Percentiles rank a stretch among this genome's conserved stretches.
Evolutionary conservation across 1,140 invertebrate species (phyloP).

Genomic region (Halesus radiatus): DNA sequence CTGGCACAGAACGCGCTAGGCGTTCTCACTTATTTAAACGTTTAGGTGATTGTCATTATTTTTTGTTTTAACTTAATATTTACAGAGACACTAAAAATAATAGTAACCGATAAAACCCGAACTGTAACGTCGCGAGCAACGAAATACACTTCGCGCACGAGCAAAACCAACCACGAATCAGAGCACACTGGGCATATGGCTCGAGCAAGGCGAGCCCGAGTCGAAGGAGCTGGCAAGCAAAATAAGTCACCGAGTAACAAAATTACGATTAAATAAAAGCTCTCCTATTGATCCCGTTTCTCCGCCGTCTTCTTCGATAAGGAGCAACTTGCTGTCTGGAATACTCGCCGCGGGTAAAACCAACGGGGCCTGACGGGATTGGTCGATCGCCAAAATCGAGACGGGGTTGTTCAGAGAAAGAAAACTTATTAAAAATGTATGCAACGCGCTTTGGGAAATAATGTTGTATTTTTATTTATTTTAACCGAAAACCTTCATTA

Average conservation of each 20-base stretch:
- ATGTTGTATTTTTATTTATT: background rate
- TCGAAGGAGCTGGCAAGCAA: background rate
- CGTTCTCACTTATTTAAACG: slow-evolving; percentile 47
- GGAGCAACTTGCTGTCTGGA: background rate
- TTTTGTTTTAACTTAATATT: slow-evolving; percentile 46
- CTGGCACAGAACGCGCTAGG: slow-evolving; percentile 49
- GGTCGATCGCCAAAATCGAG: slow-evolving; percentile 55
- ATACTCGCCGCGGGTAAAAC: background rate
- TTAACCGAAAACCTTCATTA: background rate
- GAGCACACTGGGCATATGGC: slow-evolving; percentile 23
- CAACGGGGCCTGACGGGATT: slow-evolving; percentile 43
- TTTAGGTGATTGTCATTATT: slow-evolving; percentile 50
- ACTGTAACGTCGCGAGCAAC: slow-evolving; percentile 12
- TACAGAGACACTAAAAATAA: slow-evolving; percentile 45
- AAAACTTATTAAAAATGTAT: slow-evolving; percentile 34
- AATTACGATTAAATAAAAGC: background rate
- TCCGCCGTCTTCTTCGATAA: background rate
- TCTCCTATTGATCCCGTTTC: background rate
- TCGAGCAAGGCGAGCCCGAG: background rate
- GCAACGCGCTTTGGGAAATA: background rate
- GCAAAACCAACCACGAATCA: slow-evolving; percentile 19
- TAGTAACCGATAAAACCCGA: slow-evolving; percentile 46
- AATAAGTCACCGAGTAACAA: background rate
- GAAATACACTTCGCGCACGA: slow-evolving; percentile 38
- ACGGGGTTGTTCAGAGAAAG: slow-evolving; percentile 34